A percentile compares a stretch with the other conserved stretches of the same genome.
Evolutionary conservation across 2,797 vertebrate species (phyloP).

Genomic region (Zenarchopterus dispar): DNA sequence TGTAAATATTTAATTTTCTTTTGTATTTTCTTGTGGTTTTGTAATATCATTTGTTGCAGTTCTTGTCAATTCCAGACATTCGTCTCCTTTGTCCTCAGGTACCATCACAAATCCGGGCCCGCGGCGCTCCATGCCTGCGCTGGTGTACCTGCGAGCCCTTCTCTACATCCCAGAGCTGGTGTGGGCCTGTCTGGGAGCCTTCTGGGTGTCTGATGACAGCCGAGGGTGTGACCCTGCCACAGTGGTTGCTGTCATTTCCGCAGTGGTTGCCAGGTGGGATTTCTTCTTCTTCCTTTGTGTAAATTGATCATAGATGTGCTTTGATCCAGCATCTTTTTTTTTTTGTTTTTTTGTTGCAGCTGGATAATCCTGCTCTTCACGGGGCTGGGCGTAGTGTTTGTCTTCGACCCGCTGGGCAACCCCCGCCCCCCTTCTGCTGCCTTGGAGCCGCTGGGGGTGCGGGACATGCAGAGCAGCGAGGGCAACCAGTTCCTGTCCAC

Average conservation of each 20-base stretch:
- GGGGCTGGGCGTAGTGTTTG: slow-evolving; percentile 85
- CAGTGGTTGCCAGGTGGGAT: slow-evolving; percentile 90
- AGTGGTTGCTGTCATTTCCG: slow-evolving; percentile 83
- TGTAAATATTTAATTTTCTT: no score
- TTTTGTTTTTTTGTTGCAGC: slow-evolving; percentile 70
- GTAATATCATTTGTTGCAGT: background rate
- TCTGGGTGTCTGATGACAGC: slow-evolving; percentile 88
- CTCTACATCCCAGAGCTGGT: slow-evolving; percentile 92
- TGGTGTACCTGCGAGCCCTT: slow-evolving; percentile 90
- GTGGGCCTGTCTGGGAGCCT: slow-evolving; percentile 91
- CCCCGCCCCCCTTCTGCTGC: slow-evolving; percentile 61
- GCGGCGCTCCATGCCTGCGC: slow-evolving; percentile 89
- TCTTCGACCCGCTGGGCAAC: slow-evolving; percentile 93
- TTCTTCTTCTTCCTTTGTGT: background rate
- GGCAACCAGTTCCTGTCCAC: slow-evolving; percentile 87
- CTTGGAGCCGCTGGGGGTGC: slow-evolving; percentile 40
- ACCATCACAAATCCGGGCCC: slow-evolving; percentile 94
- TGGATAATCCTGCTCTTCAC: slow-evolving; percentile 94
- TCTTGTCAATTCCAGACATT: background rate
- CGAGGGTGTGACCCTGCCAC: slow-evolving; percentile 85
- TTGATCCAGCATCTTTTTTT: background rate
- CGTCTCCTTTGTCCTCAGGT: slow-evolving; percentile 72
- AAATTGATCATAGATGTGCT: background rate
- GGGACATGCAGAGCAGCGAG: slow-evolving; percentile 87
- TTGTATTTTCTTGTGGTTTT: background rate